Conservation (phyloP, 64 coral and sea anemone species). For the Anthopleura sola region DNA sequence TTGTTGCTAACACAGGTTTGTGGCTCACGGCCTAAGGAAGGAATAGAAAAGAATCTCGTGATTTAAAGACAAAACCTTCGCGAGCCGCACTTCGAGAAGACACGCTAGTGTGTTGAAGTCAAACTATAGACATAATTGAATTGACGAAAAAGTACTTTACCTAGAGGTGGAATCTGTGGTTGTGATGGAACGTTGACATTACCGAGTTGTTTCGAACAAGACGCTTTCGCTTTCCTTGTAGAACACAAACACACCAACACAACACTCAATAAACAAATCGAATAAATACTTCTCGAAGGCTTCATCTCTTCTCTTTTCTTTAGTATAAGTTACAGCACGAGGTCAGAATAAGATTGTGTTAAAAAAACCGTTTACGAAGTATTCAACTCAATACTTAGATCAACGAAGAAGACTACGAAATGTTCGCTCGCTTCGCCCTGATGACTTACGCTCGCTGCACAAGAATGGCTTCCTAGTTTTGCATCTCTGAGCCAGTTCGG, state of each 20-base stretch:
- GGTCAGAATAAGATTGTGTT: not conserved
- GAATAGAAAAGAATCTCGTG: not conserved
- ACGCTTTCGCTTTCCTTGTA: not conserved
- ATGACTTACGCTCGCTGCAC: not conserved
- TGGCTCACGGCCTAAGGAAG: conserved; percentile 3
- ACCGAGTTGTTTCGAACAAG: not conserved
- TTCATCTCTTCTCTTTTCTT: not conserved
- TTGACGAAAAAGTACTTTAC: not conserved
- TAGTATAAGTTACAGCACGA: conserved; percentile 14
- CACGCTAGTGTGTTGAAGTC: conserved; percentile 18
- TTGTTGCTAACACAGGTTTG: conserved; percentile 2
- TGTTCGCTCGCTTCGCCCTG: not conserved
- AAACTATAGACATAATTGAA: no score
- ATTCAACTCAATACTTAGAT: not conserved
- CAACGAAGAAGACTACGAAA: not conserved
- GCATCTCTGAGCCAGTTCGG: not conserved
- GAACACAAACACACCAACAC: conserved; percentile 15
- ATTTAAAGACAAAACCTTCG: not conserved
- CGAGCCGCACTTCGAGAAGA: not conserved
- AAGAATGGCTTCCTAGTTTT: not conserved
- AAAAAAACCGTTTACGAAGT: not conserved
- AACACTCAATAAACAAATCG: not conserved
- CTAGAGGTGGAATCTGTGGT: not conserved
- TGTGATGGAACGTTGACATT: not conserved
- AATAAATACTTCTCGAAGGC: not conserved